Evolutionary conservation across 1,140 invertebrate species (phyloP), one percentile per base, ranked within the genome.

Genomic region (Pogonomyrmex barbatus): DNA sequence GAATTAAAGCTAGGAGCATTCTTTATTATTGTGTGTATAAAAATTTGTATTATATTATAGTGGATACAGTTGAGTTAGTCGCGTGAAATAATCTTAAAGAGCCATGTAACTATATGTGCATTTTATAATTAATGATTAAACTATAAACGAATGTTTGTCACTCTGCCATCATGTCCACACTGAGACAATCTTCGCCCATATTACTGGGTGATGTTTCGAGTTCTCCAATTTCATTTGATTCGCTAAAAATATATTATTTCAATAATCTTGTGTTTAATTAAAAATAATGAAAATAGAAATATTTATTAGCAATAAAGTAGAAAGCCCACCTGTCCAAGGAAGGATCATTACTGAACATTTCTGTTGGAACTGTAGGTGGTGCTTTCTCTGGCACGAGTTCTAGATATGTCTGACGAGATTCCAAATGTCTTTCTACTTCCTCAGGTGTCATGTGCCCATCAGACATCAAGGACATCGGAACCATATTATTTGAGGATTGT

Each of bases 321-420:
- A 30, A 71, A 42, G 14, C 47, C 65, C 62, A 97, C 97, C 97
- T 98, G 92, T 98, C 97, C 85, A 97, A 95, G 10, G 97, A 98
- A 67, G 97, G 97, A 91, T 99, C 98, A 95, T 98, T 98, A 92
- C 98, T 98, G 91, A 99, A 98, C 97, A 98, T 98, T 94, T 98
- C 98, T 63, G 97, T 98, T 9, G 98, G 98, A 12, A 99, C 97
- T 52, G 98, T 98, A 0, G 97, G 97, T 1, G 98, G 98, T 70
- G 98, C 97, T 91, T 98, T 97, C 93, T 98, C 98, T 24, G 97
- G 97, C 79, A 98, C 96, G 63, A 98, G 95, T 93, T 98, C 97
- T 93, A 98, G 95, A 90, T 97, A 97, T 78, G 96, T 97, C 91
- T 98, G 98, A 82, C 97, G 96, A 56, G 98, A 97, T 94, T 98